A percentile compares a stretch with the other conserved stretches of the same genome.
Conservation (phyloP, 2,113 vertebrate species). For the Poeciliopsis prolifica region DNA sequence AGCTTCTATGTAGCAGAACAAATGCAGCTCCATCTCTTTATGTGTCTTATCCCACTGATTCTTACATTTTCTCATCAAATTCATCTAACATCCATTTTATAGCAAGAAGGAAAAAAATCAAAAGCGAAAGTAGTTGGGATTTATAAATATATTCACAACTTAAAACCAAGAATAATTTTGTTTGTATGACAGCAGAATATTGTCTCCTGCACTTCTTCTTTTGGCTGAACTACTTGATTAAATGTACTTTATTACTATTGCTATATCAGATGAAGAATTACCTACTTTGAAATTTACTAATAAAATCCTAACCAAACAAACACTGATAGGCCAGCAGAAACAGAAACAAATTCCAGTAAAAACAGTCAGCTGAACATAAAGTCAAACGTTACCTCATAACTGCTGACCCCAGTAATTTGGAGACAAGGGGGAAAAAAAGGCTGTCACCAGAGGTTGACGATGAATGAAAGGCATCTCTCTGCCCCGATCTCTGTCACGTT, state of each 20-base stretch:
- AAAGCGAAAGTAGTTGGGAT: not conserved
- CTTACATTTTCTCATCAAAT: not conserved
- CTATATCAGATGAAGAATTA: not conserved
- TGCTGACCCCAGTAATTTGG: not conserved
- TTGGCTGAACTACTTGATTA: not conserved
- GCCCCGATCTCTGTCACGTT: slow-evolving; percentile 52
- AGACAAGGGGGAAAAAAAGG: slow-evolving; percentile 1
- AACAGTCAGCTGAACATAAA: slow-evolving; percentile 8
- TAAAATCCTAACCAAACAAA: not conserved
- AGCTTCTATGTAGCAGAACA: not conserved
- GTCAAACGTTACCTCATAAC: slow-evolving; percentile 4
- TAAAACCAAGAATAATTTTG: not conserved
- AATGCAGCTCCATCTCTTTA: not conserved
- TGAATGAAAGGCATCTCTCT: slow-evolving; percentile 55
- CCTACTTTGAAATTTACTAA: not conserved
- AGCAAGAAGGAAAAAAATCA: not conserved
- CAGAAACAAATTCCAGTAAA: slow-evolving; percentile 33
- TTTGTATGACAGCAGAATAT: not conserved
- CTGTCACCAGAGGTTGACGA: slow-evolving; percentile 38
- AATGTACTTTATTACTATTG: not conserved
- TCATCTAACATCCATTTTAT: too few relatives aligned
- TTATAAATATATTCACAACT: not conserved
- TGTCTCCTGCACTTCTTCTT: not conserved
- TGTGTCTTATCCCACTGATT: not conserved
- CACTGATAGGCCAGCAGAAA: not conserved